phyloP scores from a whole-genome alignment of 2,797 vertebrate species.

The Chelmon rostratus region DNA sequence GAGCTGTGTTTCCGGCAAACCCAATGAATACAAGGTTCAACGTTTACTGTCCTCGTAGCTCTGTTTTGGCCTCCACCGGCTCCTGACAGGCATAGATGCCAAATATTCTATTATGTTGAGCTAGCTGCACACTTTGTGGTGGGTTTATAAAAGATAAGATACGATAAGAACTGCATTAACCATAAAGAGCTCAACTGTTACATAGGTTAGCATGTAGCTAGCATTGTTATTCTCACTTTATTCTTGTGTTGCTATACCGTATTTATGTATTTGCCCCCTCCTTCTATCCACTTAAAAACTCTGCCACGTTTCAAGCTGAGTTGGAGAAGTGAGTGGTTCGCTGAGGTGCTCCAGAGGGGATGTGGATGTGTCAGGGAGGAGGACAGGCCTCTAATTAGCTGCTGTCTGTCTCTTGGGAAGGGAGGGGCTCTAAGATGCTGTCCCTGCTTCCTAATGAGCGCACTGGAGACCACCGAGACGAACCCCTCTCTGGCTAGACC shows the following conservation, averaged over 20 bases:
- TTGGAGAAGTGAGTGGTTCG: constrained; percentile 39
- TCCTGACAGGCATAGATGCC: background rate
- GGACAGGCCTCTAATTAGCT: constrained; percentile 81
- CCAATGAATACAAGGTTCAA: background rate
- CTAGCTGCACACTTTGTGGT: background rate
- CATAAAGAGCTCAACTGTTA: background rate
- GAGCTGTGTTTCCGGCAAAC: background rate
- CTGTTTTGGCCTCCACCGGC: constrained; percentile 5
- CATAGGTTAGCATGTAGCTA: background rate
- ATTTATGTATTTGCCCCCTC: constrained; percentile 15
- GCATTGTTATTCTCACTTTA: background rate
- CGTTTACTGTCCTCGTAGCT: background rate
- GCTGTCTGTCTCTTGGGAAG: constrained; percentile 71
- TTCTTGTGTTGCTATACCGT: background rate
- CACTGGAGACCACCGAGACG: constrained; percentile 75
- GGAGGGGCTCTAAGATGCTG: constrained; percentile 68
- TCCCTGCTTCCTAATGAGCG: constrained; percentile 84
- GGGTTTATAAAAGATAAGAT: background rate
- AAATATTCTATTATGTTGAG: background rate
- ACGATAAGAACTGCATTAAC: background rate
- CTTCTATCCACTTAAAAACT: constrained; percentile 48
- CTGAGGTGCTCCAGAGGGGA: constrained; percentile 59
- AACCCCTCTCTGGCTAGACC: constrained; percentile 50
- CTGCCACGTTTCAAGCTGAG: constrained; percentile 40
- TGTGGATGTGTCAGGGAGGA: constrained; percentile 71